phyloP scores from a whole-genome alignment of 2,888 invertebrate genomes.

The Acanthosepion lycidas region DNA sequence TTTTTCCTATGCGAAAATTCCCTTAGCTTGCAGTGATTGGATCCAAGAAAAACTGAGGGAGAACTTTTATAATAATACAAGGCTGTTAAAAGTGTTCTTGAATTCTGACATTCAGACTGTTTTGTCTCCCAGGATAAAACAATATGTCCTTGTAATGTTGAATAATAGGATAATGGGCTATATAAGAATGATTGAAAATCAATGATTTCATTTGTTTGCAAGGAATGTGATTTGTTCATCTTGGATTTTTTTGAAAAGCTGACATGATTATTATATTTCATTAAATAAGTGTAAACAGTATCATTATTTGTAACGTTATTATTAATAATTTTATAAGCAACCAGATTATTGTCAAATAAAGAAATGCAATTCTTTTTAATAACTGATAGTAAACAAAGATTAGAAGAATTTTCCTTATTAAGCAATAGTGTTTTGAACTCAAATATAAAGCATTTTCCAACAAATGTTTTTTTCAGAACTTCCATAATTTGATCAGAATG shows the following conservation, averaged over 20 bases:
- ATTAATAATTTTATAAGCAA: slow-evolving; percentile 24
- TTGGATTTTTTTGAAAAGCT: background rate
- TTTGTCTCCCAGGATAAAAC: background rate
- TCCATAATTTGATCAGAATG: background rate
- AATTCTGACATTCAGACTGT: background rate
- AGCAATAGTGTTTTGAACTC: background rate
- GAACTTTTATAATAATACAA: background rate
- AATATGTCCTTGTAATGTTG: background rate
- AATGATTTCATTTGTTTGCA: background rate
- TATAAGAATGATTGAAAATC: background rate
- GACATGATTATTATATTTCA: background rate
- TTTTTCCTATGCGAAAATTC: background rate
- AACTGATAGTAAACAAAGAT: slow-evolving; percentile 33
- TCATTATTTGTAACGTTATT: background rate
- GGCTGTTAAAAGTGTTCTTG: background rate
- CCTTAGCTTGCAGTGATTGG: background rate
- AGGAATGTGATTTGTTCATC: background rate
- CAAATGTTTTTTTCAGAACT: background rate
- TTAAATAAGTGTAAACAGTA: background rate
- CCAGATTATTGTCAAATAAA: background rate
- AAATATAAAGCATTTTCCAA: slow-evolving; percentile 37
- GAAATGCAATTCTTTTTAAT: background rate
- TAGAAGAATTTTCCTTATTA: background rate
- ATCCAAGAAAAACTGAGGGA: background rate
- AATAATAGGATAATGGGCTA: background rate